Evolutionary conservation across 2,888 invertebrate genomes (phyloP), one percentile per base, ranked within the genome.

Genomic region (Unio delphinus): DNA sequence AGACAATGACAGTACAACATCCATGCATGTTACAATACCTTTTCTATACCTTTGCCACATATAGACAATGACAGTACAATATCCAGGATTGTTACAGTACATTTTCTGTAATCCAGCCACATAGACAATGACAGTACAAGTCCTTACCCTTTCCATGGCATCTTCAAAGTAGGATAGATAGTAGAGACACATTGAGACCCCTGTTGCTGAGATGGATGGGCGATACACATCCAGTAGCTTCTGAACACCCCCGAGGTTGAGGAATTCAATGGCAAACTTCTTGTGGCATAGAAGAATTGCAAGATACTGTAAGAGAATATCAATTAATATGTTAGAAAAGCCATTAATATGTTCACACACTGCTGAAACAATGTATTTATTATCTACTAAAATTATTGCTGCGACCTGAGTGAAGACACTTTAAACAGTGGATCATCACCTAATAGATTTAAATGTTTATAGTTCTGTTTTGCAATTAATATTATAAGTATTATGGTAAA

Each of bases 91-190:
- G 23, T 23, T 23, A 23, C 23, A 23, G 23, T 23, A 23, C 23
- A 23, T 23, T 23, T 23, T 23, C 23, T 23, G 23, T 23, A 23
- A 17, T 20, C 45, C 55, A 17, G 57, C 20, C 20, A n/a, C n/a
- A 20, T 3, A 45, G 45, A 45, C 45, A 45, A 55, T 0, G 30
- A 54, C 23, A 63, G 6, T 55, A 8, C 34, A 23, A 28, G 45
- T 45, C 69, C 81, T 68, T 72, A 98, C 96, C 67, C 96, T 92
- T 89, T 99, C 98, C 96, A 99, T 97, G 0, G 98, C 97, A 90
- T 99, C 98, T 88, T 97, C 97, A 88, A 96, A 97, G 91, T 98
- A 98, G 0, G 97, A 97, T 69, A 99, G 92, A 91, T 98, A 99
- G 91, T 98, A 99, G 56, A 99, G 92, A 82, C 98, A 97, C 75